Conservation (phyloP, 2,888 invertebrate species). For the Plemyria rubiginata region DNA sequence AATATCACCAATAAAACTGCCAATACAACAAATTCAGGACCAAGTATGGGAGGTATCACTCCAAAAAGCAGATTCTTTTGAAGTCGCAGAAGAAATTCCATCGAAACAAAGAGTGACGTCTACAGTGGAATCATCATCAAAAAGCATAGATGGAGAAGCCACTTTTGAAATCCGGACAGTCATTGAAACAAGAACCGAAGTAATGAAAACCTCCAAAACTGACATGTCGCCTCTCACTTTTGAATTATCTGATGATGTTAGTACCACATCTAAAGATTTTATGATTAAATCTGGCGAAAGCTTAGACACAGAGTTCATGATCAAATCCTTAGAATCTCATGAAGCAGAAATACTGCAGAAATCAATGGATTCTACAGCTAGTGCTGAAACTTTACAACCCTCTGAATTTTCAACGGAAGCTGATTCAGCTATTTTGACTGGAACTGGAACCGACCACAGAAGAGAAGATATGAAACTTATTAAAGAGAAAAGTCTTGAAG, state of each 20-base stretch:
- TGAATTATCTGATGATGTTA: constrained; percentile 74
- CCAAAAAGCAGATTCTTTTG: constrained; percentile 72
- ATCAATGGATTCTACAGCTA: constrained; percentile 81
- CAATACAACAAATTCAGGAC: constrained; percentile 75
- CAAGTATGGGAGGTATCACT: constrained; percentile 78
- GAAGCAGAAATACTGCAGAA: constrained; percentile 81
- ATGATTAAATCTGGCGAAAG: constrained; percentile 83
- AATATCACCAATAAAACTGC: constrained; percentile 75
- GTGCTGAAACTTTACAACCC: constrained; percentile 80
- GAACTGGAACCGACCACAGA: constrained; percentile 76
- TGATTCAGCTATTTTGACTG: constrained; percentile 79
- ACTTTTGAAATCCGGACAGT: constrained; percentile 60
- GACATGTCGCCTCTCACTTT: constrained; percentile 73
- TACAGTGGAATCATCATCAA: constrained; percentile 54
- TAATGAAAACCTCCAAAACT: constrained; percentile 62
- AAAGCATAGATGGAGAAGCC: constrained; percentile 59
- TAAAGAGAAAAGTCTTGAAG: constrained; percentile 86
- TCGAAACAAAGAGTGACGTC: constrained; percentile 53
- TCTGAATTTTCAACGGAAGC: constrained; percentile 82
- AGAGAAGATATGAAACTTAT: constrained; percentile 75
- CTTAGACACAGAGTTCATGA: constrained; percentile 79
- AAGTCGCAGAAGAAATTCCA: constrained; percentile 64
- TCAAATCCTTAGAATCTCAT: constrained; percentile 81
- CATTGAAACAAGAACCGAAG: constrained; percentile 59
- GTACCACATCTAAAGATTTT: constrained; percentile 74